phyloP scores from a whole-genome alignment of 1,140 invertebrate genomes.

The Asobara japonica region DNA sequence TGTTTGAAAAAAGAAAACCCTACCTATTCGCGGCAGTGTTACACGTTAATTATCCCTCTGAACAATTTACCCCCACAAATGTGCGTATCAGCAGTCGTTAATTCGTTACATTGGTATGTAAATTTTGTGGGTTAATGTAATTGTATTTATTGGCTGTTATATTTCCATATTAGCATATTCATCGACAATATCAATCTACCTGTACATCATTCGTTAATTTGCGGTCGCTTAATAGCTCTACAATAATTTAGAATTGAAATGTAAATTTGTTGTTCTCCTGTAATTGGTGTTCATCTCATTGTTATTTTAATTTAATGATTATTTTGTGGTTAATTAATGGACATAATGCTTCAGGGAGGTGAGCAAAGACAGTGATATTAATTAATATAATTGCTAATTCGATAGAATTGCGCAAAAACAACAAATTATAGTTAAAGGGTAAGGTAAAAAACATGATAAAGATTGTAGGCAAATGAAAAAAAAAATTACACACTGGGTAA shows the following conservation, averaged over 20 bases:
- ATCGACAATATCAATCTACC: not conserved
- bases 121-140: not conserved
- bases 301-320: not conserved
- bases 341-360: not conserved
- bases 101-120: not conserved
- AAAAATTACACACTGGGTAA: not conserved
- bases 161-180: not conserved
- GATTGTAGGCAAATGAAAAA: not conserved
- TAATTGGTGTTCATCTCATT: not conserved
- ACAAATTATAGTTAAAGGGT: not conserved
- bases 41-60: not conserved
- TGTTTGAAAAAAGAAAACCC: not conserved
- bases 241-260: slow-evolving; percentile 5
- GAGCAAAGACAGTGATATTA: not conserved
- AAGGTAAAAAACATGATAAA: slow-evolving; percentile 9
- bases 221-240: slow-evolving; percentile 6
- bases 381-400: not conserved
- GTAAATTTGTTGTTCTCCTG: not conserved
- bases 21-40: not conserved
- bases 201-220: not conserved
- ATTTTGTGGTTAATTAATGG: not conserved
- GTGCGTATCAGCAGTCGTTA: not conserved
- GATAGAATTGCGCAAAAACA: not conserved
- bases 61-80: not conserved
- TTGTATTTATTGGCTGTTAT: not conserved